Conservation (phyloP, 2,888 invertebrate species). For the Nesidiocoris tenuis region DNA sequence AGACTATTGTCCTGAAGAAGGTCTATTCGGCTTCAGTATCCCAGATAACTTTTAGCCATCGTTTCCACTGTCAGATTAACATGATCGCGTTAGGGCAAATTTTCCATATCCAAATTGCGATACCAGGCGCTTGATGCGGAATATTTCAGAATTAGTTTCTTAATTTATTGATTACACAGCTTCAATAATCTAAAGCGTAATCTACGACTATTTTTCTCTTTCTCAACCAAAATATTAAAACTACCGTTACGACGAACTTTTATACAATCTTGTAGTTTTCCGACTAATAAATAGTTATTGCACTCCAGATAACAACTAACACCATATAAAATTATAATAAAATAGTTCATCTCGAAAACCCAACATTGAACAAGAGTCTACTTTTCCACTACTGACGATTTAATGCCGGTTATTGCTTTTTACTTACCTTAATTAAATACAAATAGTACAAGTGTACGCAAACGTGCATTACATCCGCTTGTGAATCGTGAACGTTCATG, state of each 20-base stretch:
- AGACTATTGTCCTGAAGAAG: too few relatives aligned
- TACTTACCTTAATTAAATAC: not conserved
- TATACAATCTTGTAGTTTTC: too few relatives aligned
- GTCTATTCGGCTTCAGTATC: too few relatives aligned
- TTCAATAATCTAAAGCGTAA: not conserved
- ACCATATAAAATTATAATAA: constrained; percentile 23
- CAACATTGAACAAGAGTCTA: not conserved
- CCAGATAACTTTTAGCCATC: too few relatives aligned
- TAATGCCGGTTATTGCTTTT: not conserved
- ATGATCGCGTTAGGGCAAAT: too few relatives aligned
- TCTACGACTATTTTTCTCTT: not conserved
- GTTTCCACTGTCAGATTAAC: too few relatives aligned
- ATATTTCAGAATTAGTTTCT: not conserved
- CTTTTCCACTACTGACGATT: not conserved
- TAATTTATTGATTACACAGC: not conserved
- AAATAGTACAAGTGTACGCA: not conserved
- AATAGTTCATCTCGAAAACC: constrained; percentile 7
- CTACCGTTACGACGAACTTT: not conserved
- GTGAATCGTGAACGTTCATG: not conserved
- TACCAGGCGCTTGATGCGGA: too few relatives aligned
- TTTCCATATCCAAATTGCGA: too few relatives aligned
- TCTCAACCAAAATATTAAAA: not conserved
- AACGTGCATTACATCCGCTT: not conserved
- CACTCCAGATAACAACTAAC: constrained; percentile 23
- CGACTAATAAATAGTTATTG: constrained; percentile 14